These are phyloP conservation scores for Sarotherodon lohbergeri DNA, from an alignment of 2,113 vertebrate species.

Conservation along the genomic window DNA sequence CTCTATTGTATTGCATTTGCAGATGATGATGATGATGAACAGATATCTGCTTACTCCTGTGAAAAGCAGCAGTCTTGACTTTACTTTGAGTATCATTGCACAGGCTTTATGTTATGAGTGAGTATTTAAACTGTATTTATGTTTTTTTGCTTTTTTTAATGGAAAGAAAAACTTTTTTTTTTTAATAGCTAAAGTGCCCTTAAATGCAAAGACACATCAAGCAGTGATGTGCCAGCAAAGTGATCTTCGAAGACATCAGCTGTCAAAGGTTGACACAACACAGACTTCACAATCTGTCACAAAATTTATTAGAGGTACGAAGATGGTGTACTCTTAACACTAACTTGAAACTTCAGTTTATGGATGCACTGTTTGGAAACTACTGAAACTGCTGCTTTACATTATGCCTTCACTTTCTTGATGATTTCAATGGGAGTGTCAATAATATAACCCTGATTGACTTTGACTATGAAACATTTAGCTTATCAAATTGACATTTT, in stretches of 20 bases:
- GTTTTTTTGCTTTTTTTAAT: neutral
- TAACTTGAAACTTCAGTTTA: neutral
- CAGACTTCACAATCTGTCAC: neutral
- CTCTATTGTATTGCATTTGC: neutral
- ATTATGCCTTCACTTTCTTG: neutral
- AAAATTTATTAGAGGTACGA: neutral
- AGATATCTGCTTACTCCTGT: neutral
- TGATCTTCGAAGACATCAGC: neutral
- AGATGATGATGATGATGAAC: neutral
- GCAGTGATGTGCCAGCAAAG: fast-evolving
- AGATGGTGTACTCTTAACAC: neutral
- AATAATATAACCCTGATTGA: neutral
- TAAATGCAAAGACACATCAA: neutral
- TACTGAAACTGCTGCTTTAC: neutral
- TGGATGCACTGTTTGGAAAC: neutral
- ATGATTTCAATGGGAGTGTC: neutral
- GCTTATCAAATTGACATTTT: neutral
- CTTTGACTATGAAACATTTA: neutral
- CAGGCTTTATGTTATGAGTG: too few species aligned
- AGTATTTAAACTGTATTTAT: neutral
- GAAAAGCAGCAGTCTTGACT: neutral
- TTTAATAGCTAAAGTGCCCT: neutral
- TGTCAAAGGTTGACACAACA: neutral
- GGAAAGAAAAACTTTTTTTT: neutral
- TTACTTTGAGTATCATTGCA: neutral